Evolutionary conservation across 2,113 vertebrate genomes (phyloP).

Genomic region (Cyprinodon tularosa): DNA sequence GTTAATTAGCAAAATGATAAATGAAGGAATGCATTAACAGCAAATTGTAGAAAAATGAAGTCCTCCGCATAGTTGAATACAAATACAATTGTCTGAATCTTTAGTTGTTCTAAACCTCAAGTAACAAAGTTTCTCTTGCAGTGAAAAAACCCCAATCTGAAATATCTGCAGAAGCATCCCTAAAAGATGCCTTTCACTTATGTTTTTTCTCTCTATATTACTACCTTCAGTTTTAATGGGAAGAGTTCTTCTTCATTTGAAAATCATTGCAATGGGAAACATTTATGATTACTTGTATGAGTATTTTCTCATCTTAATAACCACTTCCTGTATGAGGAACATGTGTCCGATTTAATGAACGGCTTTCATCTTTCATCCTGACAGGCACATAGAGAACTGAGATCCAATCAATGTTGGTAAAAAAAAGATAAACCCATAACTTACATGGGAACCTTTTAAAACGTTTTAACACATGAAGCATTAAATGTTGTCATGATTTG

Average conservation of each 20-base stretch:
- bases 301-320: slow-evolving; percentile 19
- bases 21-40: neutral
- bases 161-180: slow-evolving; percentile 28
- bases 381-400: slow-evolving; percentile 37
- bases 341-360: slow-evolving; percentile 26
- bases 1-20: neutral
- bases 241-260: slow-evolving; percentile 40
- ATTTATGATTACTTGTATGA: slow-evolving; percentile 15
- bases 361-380: slow-evolving; percentile 57
- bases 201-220: slow-evolving; percentile 35
- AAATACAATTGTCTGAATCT: slow-evolving; percentile 32
- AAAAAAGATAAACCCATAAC: slow-evolving; percentile 30
- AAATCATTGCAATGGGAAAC: slow-evolving; percentile 6
- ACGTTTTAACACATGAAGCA: neutral
- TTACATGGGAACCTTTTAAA: neutral
- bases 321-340: slow-evolving; percentile 20
- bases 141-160: slow-evolving; percentile 25
- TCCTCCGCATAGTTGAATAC: slow-evolving; percentile 8
- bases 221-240: slow-evolving; percentile 11
- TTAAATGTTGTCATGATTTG: neutral
- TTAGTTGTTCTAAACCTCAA: slow-evolving; percentile 36
- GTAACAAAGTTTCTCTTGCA: slow-evolving; percentile 20
- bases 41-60: slow-evolving; percentile 19
- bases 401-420: slow-evolving; percentile 41
- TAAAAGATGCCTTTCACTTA: slow-evolving; percentile 45